Evolutionary conservation across 2,888 invertebrate genomes (phyloP).

Genomic region (Strigamia crassipes): DNA sequence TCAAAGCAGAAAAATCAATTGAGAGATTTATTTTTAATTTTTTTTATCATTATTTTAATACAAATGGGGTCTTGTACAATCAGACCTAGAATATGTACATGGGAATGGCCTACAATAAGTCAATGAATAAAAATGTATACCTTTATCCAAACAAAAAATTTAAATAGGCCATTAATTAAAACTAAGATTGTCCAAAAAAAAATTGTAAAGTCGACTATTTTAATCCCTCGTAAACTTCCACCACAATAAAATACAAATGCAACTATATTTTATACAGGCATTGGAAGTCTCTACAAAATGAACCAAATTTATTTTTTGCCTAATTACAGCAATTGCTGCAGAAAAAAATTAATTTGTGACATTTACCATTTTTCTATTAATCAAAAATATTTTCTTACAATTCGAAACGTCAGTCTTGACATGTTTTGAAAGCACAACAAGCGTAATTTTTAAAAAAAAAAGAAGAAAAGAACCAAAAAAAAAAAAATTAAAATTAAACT

Average conservation of each 20-base stretch:
- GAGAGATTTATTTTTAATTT: constrained; percentile 23
- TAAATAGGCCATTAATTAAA: constrained; percentile 43
- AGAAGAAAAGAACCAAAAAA: not conserved
- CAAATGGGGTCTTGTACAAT: constrained; percentile 45
- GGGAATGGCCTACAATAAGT: constrained; percentile 43
- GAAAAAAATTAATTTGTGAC: constrained; percentile 21
- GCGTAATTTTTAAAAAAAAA: not conserved
- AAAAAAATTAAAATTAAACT: not conserved
- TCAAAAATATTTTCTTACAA: constrained; percentile 13
- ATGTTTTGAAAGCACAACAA: constrained; percentile 14
- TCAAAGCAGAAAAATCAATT: constrained; percentile 24
- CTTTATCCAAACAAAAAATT: constrained; percentile 19
- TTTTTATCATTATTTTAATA: constrained; percentile 43
- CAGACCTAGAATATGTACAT: constrained; percentile 45
- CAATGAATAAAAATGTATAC: constrained; percentile 35
- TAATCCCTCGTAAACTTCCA: constrained; percentile 41
- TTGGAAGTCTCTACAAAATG: constrained; percentile 41
- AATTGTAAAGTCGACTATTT: constrained; percentile 33
- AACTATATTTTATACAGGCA: constrained; percentile 45
- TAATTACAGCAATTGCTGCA: constrained; percentile 1
- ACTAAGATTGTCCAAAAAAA: constrained; percentile 37
- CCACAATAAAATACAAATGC: constrained; percentile 46
- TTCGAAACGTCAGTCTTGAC: not conserved
- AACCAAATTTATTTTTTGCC: not conserved
- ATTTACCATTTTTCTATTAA: constrained; percentile 6